Evolutionary conservation across 2,797 vertebrate species (phyloP).

Genomic region (Phataginus tricuspis): DNA sequence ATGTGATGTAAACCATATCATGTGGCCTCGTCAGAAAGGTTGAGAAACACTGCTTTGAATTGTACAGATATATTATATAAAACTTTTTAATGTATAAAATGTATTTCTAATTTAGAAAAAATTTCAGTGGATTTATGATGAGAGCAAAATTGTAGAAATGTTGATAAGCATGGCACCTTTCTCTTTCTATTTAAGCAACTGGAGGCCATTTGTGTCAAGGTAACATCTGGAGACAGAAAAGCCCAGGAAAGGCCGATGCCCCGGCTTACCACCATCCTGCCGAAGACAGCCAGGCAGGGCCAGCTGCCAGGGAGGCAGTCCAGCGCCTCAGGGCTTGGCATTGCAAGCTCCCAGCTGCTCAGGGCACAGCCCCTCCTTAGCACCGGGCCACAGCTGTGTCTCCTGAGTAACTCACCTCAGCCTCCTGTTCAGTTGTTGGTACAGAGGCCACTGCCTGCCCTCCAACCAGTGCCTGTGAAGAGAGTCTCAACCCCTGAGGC

Average conservation of each 20-base stretch:
- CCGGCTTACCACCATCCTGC: constrained; percentile 82
- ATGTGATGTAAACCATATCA: neutral
- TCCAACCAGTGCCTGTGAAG: constrained; percentile 85
- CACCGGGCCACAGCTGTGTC: constrained; percentile 88
- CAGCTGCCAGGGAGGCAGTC: constrained; percentile 79
- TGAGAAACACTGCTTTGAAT: neutral
- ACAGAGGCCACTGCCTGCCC: constrained; percentile 86
- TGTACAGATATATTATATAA: neutral
- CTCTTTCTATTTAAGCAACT: constrained; percentile 84
- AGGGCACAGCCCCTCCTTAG: constrained; percentile 89
- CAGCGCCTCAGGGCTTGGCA: constrained; percentile 82
- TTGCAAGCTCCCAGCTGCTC: constrained; percentile 90
- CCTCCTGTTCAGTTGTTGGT: constrained; percentile 89
- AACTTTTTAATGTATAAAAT: neutral
- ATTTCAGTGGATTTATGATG: neutral
- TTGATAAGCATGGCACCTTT: neutral
- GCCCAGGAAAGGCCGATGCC: constrained; percentile 83
- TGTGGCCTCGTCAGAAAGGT: neutral
- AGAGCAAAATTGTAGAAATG: neutral
- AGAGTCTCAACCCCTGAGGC: constrained; percentile 40
- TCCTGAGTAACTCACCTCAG: constrained; percentile 87
- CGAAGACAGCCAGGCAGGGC: constrained; percentile 80
- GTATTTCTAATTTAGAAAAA: neutral
- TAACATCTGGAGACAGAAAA: constrained; percentile 88
- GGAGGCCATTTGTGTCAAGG: constrained; percentile 92